These are phyloP conservation scores for Glomeris marginata DNA, from an alignment of 2,888 invertebrate species.

Conservation along the genomic window DNA sequence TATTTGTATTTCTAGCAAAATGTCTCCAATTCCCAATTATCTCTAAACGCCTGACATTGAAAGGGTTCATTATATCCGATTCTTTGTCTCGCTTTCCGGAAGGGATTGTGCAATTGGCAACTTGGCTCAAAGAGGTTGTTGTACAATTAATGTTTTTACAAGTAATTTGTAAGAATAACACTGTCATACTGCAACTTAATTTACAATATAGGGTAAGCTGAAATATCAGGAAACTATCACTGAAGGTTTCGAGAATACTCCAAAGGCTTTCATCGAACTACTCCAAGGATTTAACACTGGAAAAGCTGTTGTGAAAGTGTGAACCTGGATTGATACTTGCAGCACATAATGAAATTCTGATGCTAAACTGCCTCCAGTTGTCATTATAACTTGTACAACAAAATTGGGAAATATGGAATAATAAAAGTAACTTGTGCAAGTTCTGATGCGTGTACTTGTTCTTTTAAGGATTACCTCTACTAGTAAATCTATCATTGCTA, in stretches of 20 bases:
- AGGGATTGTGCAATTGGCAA: conserved; percentile 45
- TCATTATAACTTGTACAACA: no score
- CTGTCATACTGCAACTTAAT: no score
- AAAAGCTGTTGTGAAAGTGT: conserved; percentile 51
- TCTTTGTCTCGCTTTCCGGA: conserved; percentile 46
- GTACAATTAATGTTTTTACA: no score
- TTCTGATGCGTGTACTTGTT: no score
- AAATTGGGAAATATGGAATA: no score
- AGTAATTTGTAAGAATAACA: no score
- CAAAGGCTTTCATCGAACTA: conserved; percentile 49
- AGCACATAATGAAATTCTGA: no score
- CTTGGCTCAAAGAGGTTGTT: conserved; percentile 41
- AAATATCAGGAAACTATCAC: conserved; percentile 52
- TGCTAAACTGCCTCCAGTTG: no score
- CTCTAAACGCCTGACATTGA: conserved; percentile 42
- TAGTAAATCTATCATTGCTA: no score
- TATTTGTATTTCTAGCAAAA: conserved; percentile 24
- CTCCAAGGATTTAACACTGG: conserved; percentile 49
- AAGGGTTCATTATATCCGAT: conserved; percentile 42
- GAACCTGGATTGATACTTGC: no score
- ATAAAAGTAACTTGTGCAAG: no score
- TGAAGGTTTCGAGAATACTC: conserved; percentile 57
- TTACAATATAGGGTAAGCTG: conserved; percentile 46
- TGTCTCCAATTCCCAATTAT: conserved; percentile 41
- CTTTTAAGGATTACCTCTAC: no score